Percentiles rank a stretch among this genome's conserved stretches.
These are phyloP conservation scores for Meles meles DNA, from an alignment of 2,113 vertebrate species.

Conservation along the genomic window DNA sequence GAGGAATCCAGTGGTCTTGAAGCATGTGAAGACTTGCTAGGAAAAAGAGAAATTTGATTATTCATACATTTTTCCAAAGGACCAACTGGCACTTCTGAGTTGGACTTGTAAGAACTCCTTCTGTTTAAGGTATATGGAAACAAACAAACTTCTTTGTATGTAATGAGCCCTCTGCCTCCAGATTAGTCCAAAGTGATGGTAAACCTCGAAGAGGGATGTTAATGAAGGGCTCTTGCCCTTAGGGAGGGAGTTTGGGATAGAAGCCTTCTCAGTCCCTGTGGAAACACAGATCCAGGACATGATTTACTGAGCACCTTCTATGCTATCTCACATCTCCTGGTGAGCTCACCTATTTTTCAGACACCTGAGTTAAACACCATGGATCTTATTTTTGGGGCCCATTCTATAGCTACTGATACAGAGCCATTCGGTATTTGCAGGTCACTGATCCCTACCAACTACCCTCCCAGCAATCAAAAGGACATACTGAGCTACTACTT, in stretches of 20 bases:
- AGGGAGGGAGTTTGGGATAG: neutral
- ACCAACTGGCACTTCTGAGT: neutral
- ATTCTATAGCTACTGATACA: no score
- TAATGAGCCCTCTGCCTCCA: neutral
- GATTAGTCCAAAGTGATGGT: neutral
- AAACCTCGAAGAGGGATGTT: neutral
- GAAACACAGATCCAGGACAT: neutral
- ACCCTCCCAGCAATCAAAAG: neutral
- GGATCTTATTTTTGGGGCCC: neutral
- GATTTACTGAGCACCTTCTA: neutral
- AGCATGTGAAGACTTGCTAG: neutral
- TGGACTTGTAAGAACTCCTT: neutral
- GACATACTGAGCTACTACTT: no score
- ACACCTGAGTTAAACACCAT: neutral
- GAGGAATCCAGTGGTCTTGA: neutral
- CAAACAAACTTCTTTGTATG: neutral
- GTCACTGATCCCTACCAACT: neutral
- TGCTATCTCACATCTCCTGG: neutral
- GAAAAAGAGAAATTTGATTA: neutral
- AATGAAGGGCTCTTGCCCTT: neutral
- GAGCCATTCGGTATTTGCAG: neutral
- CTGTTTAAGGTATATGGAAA: neutral
- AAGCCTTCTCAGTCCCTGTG: neutral
- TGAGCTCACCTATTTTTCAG: neutral
- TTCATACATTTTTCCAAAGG: neutral